Conservation (phyloP, 2,113 vertebrate genomes). For the Muntiacus reevesi region DNA sequence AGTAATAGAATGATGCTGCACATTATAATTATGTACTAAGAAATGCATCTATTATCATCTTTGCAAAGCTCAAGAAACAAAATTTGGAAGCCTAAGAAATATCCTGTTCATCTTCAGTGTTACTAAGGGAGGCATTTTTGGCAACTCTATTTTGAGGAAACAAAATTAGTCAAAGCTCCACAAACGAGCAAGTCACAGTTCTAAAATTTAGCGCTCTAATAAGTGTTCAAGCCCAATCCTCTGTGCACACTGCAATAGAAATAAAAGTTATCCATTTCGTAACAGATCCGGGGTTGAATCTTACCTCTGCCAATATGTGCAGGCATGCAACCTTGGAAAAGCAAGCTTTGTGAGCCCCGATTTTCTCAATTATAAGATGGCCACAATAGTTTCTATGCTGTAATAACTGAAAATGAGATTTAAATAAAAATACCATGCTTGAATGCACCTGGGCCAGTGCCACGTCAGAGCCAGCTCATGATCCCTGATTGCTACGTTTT, state of each 20-base stretch:
- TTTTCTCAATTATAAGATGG: neutral
- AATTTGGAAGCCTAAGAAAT: neutral
- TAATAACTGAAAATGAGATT: neutral
- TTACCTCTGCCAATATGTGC: neutral
- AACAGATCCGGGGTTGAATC: neutral
- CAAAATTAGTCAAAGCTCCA: neutral
- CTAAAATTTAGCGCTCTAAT: neutral
- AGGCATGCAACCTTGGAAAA: neutral
- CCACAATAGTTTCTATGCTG: neutral
- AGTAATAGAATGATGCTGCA: constrained; percentile 3
- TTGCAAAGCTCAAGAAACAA: constrained; percentile 35
- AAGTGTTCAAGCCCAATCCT: neutral
- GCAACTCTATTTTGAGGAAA: neutral
- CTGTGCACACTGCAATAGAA: neutral
- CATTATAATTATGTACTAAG: constrained; percentile 33
- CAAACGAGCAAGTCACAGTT: neutral
- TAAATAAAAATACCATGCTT: neutral
- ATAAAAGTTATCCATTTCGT: neutral
- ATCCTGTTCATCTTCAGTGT: neutral
- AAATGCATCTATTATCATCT: neutral
- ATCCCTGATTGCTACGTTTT: neutral
- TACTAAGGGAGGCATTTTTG: neutral
- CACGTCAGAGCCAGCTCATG: neutral
- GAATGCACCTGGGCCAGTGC: neutral
- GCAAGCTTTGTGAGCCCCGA: neutral